Evolutionary conservation across 2,888 invertebrate species (phyloP).

Genomic region (Ceramica pisi): DNA sequence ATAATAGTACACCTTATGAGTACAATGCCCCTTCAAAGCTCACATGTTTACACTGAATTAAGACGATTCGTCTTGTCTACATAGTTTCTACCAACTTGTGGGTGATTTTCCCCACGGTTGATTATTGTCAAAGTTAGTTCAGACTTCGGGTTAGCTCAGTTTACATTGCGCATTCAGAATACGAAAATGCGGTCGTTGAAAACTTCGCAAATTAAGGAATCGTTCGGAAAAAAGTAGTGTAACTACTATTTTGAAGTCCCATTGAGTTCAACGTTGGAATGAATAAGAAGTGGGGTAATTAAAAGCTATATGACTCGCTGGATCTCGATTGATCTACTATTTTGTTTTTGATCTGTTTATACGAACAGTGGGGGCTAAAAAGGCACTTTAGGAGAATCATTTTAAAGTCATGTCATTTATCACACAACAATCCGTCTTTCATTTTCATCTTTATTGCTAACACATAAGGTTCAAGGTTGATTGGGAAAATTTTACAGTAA

Average conservation of each 20-base stretch:
- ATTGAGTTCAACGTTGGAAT: conserved; percentile 61
- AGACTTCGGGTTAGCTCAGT: conserved; percentile 72
- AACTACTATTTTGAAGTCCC: conserved; percentile 71
- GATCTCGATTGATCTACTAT: conserved; percentile 35
- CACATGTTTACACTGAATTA: conserved; percentile 55
- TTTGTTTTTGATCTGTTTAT: conserved; percentile 2
- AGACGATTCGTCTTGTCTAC: conserved; percentile 51
- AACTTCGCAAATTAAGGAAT: conserved; percentile 74
- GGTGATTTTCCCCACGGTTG: conserved; percentile 75
- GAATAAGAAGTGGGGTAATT: conserved; percentile 65
- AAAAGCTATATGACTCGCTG: conserved; percentile 64
- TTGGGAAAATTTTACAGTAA: too few species aligned
- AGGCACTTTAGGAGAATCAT: too few species aligned
- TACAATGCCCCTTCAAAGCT: conserved; percentile 23
- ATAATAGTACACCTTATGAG: conserved; percentile 6
- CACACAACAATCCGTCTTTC: too few species aligned
- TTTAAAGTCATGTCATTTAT: too few species aligned
- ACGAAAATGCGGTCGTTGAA: conserved; percentile 74
- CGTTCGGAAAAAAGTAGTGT: conserved; percentile 68
- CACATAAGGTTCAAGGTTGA: too few species aligned
- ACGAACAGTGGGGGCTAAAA: too few species aligned
- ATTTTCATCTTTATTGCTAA: too few species aligned
- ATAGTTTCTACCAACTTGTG: conserved; percentile 59
- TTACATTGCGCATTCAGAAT: conserved; percentile 79
- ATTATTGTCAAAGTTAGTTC: conserved; percentile 82